Conservation (phyloP, 2,888 invertebrate species). For the Limnephilus lunatus region DNA sequence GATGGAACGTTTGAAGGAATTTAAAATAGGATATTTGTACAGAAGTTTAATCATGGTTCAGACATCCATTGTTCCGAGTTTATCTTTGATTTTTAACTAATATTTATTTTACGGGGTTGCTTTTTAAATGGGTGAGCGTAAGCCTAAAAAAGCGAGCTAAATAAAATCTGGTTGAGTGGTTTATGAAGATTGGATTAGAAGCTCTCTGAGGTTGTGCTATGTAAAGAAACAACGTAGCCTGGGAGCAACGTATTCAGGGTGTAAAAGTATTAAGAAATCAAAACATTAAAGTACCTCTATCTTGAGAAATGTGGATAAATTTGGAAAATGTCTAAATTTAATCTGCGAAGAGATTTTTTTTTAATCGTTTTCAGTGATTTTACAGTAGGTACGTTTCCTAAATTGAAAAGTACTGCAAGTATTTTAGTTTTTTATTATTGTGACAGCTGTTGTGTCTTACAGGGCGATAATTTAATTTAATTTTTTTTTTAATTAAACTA, state of each 20-base stretch:
- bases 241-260: neutral
- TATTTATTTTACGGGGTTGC: neutral
- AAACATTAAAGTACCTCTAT: neutral
- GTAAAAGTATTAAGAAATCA: neutral
- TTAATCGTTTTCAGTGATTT: too few relatives aligned
- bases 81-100: neutral
- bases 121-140: neutral
- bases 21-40: neutral
- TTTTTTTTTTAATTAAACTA: too few relatives aligned
- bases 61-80: neutral
- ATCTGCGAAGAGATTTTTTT: too few relatives aligned
- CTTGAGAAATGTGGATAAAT: too few relatives aligned
- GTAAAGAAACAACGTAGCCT: neutral
- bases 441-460: too few relatives aligned
- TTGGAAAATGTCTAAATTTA: too few relatives aligned
- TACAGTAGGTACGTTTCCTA: too few relatives aligned
- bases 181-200: neutral
- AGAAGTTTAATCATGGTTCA: neutral
- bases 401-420: too few relatives aligned
- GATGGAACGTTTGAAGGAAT: neutral
- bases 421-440: too few relatives aligned
- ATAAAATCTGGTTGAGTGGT: neutral
- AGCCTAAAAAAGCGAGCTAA: neutral
- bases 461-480: too few relatives aligned
- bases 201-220: neutral